Base-by-base conservation (phyloP, 1,140 invertebrate genomes). In the Panagrolaimus sp. region DNA sequence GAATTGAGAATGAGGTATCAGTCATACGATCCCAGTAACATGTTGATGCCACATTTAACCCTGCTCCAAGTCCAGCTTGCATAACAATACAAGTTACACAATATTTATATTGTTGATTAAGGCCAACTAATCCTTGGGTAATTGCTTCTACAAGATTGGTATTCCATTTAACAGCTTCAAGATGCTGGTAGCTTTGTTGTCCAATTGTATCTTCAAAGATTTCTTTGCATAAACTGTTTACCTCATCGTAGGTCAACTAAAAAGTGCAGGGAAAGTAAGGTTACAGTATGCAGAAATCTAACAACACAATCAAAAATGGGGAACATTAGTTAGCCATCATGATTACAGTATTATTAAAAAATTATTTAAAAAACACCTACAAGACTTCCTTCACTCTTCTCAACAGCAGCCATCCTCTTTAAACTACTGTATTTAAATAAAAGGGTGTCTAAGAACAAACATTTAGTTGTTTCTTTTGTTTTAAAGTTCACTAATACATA, bases 21-120 rank as follows among this genome's bases (percentile, higher is more conserved):
- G 73, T 72, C 21, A 46, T 43, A 15, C 64, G 76, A 66, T 76
- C 72, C 74, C 74, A 76, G 47, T 67, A 76, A 77, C 74, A 76
- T 9, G 66, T 75, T 21, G 32, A 43, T 24, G 74, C 68, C n/a
- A 76, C 72, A 62, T 76, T 76, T 15, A 76, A 58, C 5, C 74
- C 74, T 8, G 76, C 74, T 4, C 74, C 76, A 1, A 74, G 26
- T n/a, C 74, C 74, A 7, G 72, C 77, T 44, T 76, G 74, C 74
- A 76, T 76, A n/a, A 76, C 38, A n/a, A 73, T 71, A 17, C 44
- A 68, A 71, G 72, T 46, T 28, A 71, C 47, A 73, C 72, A 73
- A 43, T 63, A 74, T 62, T 74, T 74, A 69, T 48, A 74, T 10
- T 47, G 74, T 15, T 70, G 73, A 32, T 67, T 55, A 8, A 74